These are phyloP conservation scores for Sinella curviseta DNA, from an alignment of 1,140 invertebrate species.

Conservation along the genomic window DNA sequence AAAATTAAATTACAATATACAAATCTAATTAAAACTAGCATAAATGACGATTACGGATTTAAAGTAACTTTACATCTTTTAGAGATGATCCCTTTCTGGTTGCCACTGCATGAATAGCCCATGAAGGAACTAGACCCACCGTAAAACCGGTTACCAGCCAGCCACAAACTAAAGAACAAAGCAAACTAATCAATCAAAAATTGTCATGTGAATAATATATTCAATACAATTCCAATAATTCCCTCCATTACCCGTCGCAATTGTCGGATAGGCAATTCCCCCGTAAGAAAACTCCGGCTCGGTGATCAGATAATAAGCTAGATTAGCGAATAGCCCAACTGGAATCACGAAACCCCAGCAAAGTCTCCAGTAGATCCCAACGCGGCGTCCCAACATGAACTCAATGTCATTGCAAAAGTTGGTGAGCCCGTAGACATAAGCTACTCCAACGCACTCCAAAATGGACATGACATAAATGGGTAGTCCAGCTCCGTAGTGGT, in stretches of 20 bases:
- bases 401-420: slow-evolving; percentile 42
- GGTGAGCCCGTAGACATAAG: slow-evolving; percentile 39
- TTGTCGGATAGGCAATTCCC: slow-evolving; percentile 33
- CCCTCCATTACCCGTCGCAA: slow-evolving; percentile 29
- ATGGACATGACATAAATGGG: not conserved
- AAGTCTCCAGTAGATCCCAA: slow-evolving; percentile 55
- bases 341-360: slow-evolving; percentile 76
- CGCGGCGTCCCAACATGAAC: slow-evolving; percentile 43
- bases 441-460: slow-evolving; percentile 13
- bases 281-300: slow-evolving; percentile 60
- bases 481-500: slow-evolving; percentile 12
- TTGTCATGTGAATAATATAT: too few relatives aligned
- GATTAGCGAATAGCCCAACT: slow-evolving; percentile 66
- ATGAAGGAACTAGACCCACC: slow-evolving; percentile 61
- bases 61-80: not conserved
- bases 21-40: not conserved
- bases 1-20: not conserved
- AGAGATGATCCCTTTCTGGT: slow-evolving; percentile 2
- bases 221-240: not conserved
- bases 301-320: slow-evolving; percentile 63
- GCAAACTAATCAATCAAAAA: not conserved
- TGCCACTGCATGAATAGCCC: slow-evolving; percentile 53
- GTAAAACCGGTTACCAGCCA: slow-evolving; percentile 57
- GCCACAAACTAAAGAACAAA: slow-evolving; percentile 52
- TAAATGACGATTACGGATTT: not conserved